Conservation (phyloP, 2,888 invertebrate genomes). For the Mesorhabditis spiculigera region DNA sequence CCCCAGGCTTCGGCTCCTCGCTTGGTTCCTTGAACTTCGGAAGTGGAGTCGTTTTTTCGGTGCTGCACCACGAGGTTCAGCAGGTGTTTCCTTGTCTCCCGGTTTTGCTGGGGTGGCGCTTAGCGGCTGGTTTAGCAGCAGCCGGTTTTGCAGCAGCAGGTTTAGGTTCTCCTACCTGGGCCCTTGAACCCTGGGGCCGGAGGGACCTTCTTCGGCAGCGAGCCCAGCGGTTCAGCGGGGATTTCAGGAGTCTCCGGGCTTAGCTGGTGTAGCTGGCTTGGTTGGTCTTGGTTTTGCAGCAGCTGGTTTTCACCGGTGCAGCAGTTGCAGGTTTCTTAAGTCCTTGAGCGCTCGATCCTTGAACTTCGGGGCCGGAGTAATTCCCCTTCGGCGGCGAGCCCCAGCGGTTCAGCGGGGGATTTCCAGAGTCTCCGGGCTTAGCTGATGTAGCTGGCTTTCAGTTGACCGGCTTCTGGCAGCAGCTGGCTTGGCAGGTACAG, state of each 20-base stretch:
- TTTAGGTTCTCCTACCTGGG: slow-evolving; percentile 7
- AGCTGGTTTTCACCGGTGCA: neutral
- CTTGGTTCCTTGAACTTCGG: slow-evolving; percentile 4
- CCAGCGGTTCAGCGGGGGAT: no score
- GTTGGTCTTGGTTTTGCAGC: neutral
- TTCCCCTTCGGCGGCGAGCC: no score
- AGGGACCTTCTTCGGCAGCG: slow-evolving; percentile 19
- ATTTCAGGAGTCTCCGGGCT: slow-evolving; percentile 21
- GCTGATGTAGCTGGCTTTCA: no score
- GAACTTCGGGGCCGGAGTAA: no score
- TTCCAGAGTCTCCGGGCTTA: no score
- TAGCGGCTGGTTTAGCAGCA: slow-evolving; percentile 22
- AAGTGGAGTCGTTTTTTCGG: slow-evolving; percentile 24
- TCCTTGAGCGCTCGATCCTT: no score
- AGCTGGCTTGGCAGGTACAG: no score
- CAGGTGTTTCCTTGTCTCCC: slow-evolving; percentile 24
- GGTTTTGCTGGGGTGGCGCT: slow-evolving; percentile 7
- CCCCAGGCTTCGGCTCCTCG: slow-evolving; percentile 9
- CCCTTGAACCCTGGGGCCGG: slow-evolving; percentile 11
- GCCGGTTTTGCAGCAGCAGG: slow-evolving; percentile 8
- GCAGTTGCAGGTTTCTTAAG: neutral
- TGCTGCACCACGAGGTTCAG: slow-evolving; percentile 22
- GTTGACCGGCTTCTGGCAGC: no score
- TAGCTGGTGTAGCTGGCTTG: neutral
- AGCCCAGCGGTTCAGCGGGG: slow-evolving; percentile 26